phyloP scores from a whole-genome alignment of 2,113 vertebrate species.

The Galemys pyrenaicus region DNA sequence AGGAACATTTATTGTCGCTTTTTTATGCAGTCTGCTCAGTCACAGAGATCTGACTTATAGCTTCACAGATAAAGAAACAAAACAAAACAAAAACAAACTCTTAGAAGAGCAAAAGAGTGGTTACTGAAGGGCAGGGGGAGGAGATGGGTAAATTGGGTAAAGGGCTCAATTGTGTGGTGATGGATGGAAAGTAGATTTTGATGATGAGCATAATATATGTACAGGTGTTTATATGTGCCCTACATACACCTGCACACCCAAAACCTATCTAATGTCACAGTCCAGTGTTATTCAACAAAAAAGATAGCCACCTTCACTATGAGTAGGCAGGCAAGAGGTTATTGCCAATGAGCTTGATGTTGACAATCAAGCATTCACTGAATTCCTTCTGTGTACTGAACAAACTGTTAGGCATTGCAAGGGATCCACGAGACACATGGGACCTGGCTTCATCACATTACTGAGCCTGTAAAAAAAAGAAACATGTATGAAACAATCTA shows the following conservation, averaged over 20 bases:
- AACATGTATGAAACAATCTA: neutral
- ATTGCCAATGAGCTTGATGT: neutral
- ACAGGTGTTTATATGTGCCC: neutral
- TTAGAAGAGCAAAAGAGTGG: neutral
- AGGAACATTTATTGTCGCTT: neutral
- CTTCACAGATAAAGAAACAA: neutral
- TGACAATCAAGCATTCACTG: neutral
- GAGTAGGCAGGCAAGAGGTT: neutral
- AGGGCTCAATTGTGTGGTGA: neutral
- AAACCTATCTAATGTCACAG: neutral
- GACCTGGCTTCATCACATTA: neutral
- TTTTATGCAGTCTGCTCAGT: neutral
- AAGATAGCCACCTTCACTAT: neutral
- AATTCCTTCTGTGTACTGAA: neutral
- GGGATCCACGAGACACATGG: neutral
- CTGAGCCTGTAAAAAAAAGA: neutral
- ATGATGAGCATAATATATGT: neutral
- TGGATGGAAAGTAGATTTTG: neutral
- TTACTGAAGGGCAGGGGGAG: neutral
- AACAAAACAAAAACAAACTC: neutral
- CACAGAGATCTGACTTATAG: neutral
- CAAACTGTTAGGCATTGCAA: neutral
- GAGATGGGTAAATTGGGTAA: neutral
- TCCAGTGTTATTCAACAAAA: neutral
- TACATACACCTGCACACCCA: neutral